These are phyloP conservation scores for Bombus balteatus DNA, from an alignment of 1,140 invertebrate genomes.

Conservation along the genomic window DNA sequence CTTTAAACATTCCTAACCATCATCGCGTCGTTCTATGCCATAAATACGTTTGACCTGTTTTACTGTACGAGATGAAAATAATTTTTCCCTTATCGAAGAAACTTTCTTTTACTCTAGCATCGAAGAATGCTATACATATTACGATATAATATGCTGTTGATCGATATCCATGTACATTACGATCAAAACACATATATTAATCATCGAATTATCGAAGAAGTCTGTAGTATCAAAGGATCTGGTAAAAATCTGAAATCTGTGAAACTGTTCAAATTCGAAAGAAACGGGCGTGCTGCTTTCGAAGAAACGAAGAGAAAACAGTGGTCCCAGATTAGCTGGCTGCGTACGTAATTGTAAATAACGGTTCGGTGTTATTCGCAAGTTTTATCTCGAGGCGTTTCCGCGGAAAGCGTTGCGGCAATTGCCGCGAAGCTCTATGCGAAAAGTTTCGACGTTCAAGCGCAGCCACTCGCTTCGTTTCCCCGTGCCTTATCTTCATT, in stretches of 20 bases:
- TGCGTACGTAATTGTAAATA: constrained; percentile 37
- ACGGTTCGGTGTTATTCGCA: background rate
- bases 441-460: constrained; percentile 40
- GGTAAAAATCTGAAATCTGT: no score
- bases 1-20: background rate
- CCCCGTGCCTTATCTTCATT: constrained; percentile 44
- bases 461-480: constrained; percentile 38
- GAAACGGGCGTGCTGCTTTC: background rate
- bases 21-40: background rate
- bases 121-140: no score
- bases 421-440: constrained; percentile 23
- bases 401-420: constrained; percentile 12
- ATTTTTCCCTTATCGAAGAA: no score
- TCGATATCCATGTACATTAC: no score
- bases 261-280: background rate
- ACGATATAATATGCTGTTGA: no score
- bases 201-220: no score
- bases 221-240: no score
- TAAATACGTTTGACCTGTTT: background rate
- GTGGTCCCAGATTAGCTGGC: background rate
- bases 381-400: constrained; percentile 39
- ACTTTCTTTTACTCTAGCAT: no score
- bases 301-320: background rate
- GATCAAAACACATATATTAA: no score
- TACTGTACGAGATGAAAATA: background rate